Evolutionary conservation across 2,113 vertebrate genomes (phyloP), one percentile per base, ranked within the genome.

Genomic region (Dicentrarchus labrax): DNA sequence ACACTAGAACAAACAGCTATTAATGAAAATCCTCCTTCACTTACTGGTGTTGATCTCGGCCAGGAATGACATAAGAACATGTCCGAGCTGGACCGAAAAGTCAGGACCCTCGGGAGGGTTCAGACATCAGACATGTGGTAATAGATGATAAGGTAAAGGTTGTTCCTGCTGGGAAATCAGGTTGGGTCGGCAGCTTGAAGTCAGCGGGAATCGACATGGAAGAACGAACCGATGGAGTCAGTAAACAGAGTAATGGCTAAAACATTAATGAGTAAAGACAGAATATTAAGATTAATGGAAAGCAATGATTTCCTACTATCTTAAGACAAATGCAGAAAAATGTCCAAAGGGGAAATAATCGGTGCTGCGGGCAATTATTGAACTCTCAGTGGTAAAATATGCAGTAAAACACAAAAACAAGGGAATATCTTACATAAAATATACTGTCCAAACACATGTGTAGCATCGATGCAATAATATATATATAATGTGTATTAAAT

Each of bases 151-250:
- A 68, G 69, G 45, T 60, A 12, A 47, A 69, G 62, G 17, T 19
- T 69, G 48, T 30, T 62, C 72, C 62, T 50, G 48, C n/a, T 48
- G 73, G 51, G 74, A 72, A 65, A 80, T 45, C 39, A 64, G 19
- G 22, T 54, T 16, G 51, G 6, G 13, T 16, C 54, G 21, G 39
- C 51, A 11, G 62, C 47, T 4, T 17, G 22, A 54, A 59, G 38
- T 41, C 41, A 17, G 51, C 17, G 16, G 65, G 43, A 47, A 7
- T 9, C 17, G 15, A 5, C 10, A 2, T n/a, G 8, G 8, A 68
- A 24, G 48, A 8, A 61, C 16, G 16, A 24, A 7, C 4, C 13
- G 36, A 53, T 19, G 11, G 9, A 16, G 11, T 0, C 9, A 54
- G 39, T 19, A 45, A 53, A 22, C 2, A 7, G 68, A 12, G 2